phyloP scores from a whole-genome alignment of 2,797 vertebrate species.

The Odontamblyopus lacepedii region DNA sequence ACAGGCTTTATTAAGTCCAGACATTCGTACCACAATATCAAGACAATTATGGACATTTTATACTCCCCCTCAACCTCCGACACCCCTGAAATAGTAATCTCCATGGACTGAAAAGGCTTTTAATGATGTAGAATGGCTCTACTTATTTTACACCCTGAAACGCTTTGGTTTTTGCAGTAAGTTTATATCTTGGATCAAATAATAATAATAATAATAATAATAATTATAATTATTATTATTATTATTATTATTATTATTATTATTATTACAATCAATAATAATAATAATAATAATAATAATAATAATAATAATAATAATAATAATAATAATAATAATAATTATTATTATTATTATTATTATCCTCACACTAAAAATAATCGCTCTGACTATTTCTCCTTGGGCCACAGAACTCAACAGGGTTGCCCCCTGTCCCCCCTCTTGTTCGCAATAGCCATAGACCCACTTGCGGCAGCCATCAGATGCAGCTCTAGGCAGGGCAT shows the following conservation, averaged over 20 bases:
- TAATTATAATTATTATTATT: no score
- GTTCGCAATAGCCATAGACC: not conserved
- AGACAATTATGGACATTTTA: not conserved
- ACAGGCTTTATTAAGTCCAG: not conserved
- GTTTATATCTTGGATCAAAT: not conserved
- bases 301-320: no score
- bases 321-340: no score
- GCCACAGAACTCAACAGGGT: not conserved
- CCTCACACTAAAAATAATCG: not conserved
- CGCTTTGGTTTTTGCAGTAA: not conserved
- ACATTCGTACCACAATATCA: not conserved
- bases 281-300: no score
- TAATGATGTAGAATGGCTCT: not conserved
- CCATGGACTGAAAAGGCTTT: conserved; percentile 3
- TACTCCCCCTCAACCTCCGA: not conserved
- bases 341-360: no score
- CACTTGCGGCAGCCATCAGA: not conserved
- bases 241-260: no score
- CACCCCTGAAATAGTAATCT: not conserved
- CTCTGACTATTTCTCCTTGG: not conserved
- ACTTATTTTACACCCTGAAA: not conserved
- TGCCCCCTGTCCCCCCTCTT: not conserved
- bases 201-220: no score
- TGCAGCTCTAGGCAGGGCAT: not conserved
- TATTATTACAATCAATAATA: no score